Conservation (phyloP, 2,888 invertebrate genomes). For the Sthenelais limicola region DNA sequence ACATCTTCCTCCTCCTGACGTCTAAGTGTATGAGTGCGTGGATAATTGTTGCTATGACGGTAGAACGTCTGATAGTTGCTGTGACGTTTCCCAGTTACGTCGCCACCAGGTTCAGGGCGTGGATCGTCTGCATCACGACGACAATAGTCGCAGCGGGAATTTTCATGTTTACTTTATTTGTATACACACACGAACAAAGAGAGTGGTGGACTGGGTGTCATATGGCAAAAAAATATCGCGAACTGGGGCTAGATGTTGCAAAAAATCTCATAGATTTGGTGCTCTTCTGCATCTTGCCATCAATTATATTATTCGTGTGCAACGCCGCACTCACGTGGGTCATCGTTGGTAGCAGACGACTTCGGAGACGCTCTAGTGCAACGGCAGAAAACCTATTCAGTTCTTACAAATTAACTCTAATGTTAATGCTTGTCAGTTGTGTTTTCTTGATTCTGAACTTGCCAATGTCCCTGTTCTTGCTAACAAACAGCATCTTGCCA, state of each 20-base stretch:
- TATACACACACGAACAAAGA: constrained; percentile 2
- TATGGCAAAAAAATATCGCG: neutral
- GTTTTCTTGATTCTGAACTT: constrained; percentile 22
- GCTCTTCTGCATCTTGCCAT: neutral
- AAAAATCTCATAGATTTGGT: constrained; percentile 1
- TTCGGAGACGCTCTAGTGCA: neutral
- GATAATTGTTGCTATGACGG: constrained; percentile 11
- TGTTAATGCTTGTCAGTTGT: constrained; percentile 9
- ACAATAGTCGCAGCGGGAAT: neutral
- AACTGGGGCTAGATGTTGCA: neutral
- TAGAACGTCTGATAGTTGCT: constrained; percentile 12
- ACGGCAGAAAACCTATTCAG: too few species aligned
- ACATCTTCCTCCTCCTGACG: constrained; percentile 12
- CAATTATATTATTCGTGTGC: neutral
- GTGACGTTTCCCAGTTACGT: neutral
- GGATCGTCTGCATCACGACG: neutral
- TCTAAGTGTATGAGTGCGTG: constrained; percentile 22
- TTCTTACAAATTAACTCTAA: too few species aligned
- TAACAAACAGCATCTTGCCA: neutral
- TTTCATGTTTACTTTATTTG: neutral
- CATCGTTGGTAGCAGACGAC: neutral
- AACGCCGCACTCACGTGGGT: constrained; percentile 1
- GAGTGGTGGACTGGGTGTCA: constrained; percentile 11
- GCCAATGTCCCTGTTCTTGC: constrained; percentile 1
- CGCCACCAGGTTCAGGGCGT: constrained; percentile 5